Base-by-base conservation (phyloP, 1,140 invertebrate species). In the Batillaria attramentaria region DNA sequence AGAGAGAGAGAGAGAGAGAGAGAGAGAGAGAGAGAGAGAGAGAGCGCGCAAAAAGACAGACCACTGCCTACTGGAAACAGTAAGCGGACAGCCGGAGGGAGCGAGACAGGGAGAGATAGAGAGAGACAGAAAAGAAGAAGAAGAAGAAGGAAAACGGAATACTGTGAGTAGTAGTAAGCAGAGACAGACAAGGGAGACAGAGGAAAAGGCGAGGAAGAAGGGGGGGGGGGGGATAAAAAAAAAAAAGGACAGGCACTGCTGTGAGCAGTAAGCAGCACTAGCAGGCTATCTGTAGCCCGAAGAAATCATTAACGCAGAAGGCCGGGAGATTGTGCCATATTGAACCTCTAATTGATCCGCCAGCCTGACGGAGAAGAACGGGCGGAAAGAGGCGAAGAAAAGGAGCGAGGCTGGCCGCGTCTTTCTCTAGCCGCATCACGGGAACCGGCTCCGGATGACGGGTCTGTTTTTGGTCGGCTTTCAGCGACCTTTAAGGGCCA, bases 341-440 rank as follows among this genome's bases (percentile, higher is more conserved):
- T 70, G 68, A 70, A 70, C 68, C 41, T 70, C 68, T 42, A 42
- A 70, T 70, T 70, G 68, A 70, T 70, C 68, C 68, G 24, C 24
- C 68, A 5, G 31, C 18, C 35, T 3, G 39, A 13, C 41, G 37
- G 68, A 10, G n/a, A n/a, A n/a, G n/a, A n/a, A n/a, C n/a, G n/a
- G n/a, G 50, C 10, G 57, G 1, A 70, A 16, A 70, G 68, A 0
- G 18, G 0, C 3, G 66, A 16, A 13, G 68, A 70, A 3, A 42
- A 41, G 1, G 24, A 42, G 35, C 46, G 46, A 13, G 46, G 10
- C 46, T 50, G 46, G 10, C 46, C 46, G 10, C 46, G 10, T 24
- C 46, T 13, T 24, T 50, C 46, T 24, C 46, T 24, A 50, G 10
- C 10, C 46, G 10, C 46, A 50, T 24, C 46, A 8, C 24, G 46